phyloP scores from a whole-genome alignment of 2,797 vertebrate species.

The Halcyon badia region DNA sequence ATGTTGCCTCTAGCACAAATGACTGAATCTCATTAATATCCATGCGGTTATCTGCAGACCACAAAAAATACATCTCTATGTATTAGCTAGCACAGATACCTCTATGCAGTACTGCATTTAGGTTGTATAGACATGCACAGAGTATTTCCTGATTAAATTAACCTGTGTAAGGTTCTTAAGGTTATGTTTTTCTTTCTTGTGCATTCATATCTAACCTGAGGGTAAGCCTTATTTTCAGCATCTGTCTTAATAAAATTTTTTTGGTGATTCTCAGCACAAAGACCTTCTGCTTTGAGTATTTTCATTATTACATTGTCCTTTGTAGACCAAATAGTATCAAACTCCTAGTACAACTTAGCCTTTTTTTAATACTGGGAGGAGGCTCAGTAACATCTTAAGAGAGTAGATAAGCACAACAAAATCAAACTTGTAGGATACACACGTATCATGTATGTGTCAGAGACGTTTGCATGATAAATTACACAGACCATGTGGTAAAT shows the following conservation, averaged over 20 bases:
- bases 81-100: neutral
- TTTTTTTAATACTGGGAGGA: neutral
- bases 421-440: conserved; percentile 35
- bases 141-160: conserved; percentile 42
- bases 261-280: neutral
- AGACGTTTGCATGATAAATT: conserved; percentile 58
- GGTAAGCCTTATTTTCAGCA: neutral
- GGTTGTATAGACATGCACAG: neutral
- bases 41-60: conserved; percentile 28
- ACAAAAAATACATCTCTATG: neutral
- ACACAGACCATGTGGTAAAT: conserved; percentile 67
- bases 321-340: neutral
- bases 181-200: neutral
- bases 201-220: neutral
- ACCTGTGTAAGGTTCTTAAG: neutral
- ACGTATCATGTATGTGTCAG: neutral
- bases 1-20: conserved; percentile 53
- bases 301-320: neutral
- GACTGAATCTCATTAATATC: conserved; percentile 41
- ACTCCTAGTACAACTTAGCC: neutral
- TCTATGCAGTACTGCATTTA: neutral
- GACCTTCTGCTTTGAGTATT: neutral
- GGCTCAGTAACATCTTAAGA: neutral
- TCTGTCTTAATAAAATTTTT: neutral
- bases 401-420: conserved; percentile 17